These are phyloP conservation scores for Chaunax sp. DNA, from an alignment of 2,797 vertebrate genomes.

Conservation along the genomic window DNA sequence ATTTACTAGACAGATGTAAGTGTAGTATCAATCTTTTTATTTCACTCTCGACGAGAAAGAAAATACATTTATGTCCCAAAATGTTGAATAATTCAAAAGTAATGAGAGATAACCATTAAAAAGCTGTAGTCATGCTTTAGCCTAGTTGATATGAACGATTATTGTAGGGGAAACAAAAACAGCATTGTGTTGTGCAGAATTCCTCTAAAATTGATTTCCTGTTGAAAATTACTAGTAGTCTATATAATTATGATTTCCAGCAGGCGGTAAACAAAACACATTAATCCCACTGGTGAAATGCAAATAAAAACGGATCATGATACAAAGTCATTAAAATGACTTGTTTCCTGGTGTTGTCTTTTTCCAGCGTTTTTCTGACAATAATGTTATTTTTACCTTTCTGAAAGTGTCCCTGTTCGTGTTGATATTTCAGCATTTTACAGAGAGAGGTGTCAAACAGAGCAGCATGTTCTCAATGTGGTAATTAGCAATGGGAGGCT, in stretches of 20 bases:
- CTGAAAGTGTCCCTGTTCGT: conserved; percentile 19
- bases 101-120: neutral
- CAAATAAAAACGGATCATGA: neutral
- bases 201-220: neutral
- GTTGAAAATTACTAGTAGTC: neutral
- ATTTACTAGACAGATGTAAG: neutral
- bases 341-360: conserved; percentile 5
- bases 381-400: conserved; percentile 35
- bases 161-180: neutral
- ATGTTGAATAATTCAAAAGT: neutral
- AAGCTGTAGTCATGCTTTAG: neutral
- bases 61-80: too few relatives aligned
- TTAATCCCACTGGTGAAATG: neutral
- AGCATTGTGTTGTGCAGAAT: neutral
- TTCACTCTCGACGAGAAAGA: neutral
- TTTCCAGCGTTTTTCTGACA: conserved; percentile 10
- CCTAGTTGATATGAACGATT: neutral
- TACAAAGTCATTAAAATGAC: neutral
- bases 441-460: conserved; percentile 53
- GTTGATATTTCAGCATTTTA: conserved; percentile 49
- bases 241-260: neutral
- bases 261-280: neutral
- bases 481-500: conserved; percentile 64
- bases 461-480: conserved; percentile 53
- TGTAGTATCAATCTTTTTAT: neutral